Conservation (phyloP, 2,888 invertebrate genomes). For the Diarsia rubi region DNA sequence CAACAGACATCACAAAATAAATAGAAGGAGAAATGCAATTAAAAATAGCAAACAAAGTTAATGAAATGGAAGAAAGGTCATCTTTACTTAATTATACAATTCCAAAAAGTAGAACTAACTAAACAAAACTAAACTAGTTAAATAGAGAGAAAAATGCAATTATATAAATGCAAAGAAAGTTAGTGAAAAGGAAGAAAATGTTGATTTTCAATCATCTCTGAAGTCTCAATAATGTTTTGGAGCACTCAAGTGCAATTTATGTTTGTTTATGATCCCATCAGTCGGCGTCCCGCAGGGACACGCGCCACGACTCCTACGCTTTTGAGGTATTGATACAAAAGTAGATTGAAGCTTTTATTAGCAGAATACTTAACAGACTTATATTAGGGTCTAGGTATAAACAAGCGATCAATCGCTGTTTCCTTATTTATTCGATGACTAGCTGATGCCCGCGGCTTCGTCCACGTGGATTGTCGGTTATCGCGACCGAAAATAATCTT, state of each 20-base stretch:
- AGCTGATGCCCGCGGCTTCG: no score
- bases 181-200: not conserved
- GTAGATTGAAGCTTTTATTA: not conserved
- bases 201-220: not conserved
- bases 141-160: not conserved
- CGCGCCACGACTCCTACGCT: conserved; percentile 4
- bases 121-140: not conserved
- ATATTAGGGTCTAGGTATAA: not conserved
- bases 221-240: not conserved
- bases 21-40: no score
- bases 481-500: no score
- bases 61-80: no score
- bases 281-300: not conserved
- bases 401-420: not conserved
- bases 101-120: not conserved
- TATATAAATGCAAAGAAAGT: not conserved
- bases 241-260: conserved; percentile 3
- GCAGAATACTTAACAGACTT: not conserved
- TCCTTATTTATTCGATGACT: no score
- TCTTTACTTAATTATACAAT: no score
- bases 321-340: no score
- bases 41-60: no score
- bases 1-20: no score
- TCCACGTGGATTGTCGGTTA: no score
- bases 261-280: conserved; percentile 8